These are phyloP conservation scores for Hapalemur alaotrensis DNA, from an alignment of 2,797 vertebrate species.

Conservation along the genomic window DNA sequence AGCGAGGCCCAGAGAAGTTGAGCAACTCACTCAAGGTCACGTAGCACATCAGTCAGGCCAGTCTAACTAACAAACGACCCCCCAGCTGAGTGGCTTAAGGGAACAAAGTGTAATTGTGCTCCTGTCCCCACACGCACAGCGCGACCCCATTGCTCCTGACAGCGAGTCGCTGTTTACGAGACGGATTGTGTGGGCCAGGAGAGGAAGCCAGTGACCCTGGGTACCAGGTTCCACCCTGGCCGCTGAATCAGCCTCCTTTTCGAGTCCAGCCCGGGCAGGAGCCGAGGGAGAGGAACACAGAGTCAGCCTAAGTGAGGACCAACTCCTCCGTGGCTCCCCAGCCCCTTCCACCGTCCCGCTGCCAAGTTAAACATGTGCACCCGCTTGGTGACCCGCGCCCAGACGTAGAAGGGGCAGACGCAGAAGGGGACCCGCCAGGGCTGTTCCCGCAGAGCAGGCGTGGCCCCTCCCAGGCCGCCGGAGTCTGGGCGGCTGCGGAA, in stretches of 20 bases:
- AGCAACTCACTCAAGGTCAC: background rate
- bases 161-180: slow-evolving; percentile 38
- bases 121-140: too few relatives aligned
- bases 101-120: background rate
- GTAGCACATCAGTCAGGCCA: background rate
- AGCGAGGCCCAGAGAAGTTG: background rate
- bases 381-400: slow-evolving; percentile 40
- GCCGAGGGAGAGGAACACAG: background rate
- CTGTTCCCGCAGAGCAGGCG: background rate
- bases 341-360: slow-evolving; percentile 3
- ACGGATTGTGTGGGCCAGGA: slow-evolving; percentile 52
- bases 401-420: slow-evolving; percentile 50
- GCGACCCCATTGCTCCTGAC: background rate
- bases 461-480: background rate
- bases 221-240: slow-evolving; percentile 31
- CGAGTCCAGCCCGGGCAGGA: background rate
- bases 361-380: slow-evolving; percentile 79
- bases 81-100: background rate
- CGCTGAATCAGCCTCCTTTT: slow-evolving; percentile 71
- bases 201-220: slow-evolving; percentile 9
- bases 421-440: background rate
- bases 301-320: slow-evolving; percentile 43
- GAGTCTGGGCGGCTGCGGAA: background rate
- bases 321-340: slow-evolving; percentile 25
- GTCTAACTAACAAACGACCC: background rate